Evolutionary conservation across 2,797 vertebrate species (phyloP).

Genomic region (Cheirogaleus major): DNA sequence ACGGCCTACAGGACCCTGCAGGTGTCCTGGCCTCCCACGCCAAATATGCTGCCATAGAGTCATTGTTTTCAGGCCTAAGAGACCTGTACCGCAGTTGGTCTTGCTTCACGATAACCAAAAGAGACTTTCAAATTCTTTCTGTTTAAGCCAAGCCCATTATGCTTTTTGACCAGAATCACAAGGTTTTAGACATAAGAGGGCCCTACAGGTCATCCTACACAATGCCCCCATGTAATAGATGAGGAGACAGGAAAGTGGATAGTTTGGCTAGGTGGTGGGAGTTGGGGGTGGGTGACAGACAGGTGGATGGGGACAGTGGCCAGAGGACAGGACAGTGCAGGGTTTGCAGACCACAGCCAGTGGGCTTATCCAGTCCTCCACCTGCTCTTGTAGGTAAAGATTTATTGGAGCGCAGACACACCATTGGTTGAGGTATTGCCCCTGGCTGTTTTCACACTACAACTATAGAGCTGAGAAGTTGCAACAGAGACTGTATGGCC

Average conservation of each 20-base stretch:
- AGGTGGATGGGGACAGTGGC: not conserved
- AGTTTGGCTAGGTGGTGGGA: not conserved
- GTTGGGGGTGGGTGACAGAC: not conserved
- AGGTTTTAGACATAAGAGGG: not conserved
- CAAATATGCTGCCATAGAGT: not conserved
- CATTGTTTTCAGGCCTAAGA: not conserved
- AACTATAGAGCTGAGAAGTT: not conserved
- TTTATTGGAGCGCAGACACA: not conserved
- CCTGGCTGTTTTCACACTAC: not conserved
- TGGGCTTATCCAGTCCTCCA: not conserved
- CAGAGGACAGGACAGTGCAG: not conserved
- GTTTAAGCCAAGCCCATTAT: not conserved
- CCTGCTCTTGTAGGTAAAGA: not conserved
- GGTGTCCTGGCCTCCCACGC: not conserved
- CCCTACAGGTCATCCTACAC: not conserved
- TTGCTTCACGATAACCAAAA: not conserved
- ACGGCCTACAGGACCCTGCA: not conserved
- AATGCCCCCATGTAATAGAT: not conserved
- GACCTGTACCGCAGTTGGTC: not conserved
- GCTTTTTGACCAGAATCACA: not conserved
- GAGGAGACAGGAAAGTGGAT: not conserved
- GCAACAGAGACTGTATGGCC: not conserved
- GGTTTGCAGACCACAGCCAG: not conserved
- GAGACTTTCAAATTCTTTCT: not conserved
- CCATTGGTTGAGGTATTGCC: not conserved